phyloP scores from a whole-genome alignment of 2,113 vertebrate genomes.

The Bothrops jararaca region DNA sequence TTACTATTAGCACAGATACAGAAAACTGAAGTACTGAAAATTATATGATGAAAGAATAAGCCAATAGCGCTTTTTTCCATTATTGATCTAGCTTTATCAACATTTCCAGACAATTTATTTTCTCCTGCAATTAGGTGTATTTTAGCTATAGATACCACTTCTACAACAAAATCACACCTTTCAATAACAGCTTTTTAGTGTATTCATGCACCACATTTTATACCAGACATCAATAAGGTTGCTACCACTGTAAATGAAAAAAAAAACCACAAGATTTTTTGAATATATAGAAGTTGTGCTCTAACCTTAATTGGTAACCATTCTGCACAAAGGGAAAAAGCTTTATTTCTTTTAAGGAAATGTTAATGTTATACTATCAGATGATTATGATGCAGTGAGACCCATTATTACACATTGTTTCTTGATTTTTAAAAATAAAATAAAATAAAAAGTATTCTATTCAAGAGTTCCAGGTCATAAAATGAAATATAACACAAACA shows the following conservation, averaged over 20 bases:
- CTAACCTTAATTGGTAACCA: not conserved
- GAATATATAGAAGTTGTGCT: not conserved
- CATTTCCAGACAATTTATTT: not conserved
- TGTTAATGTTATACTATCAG: not conserved
- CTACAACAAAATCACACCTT: not conserved
- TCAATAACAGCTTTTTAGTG: not conserved
- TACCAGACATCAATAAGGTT: not conserved
- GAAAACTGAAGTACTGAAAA: slow-evolving; percentile 52
- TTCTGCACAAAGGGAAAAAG: not conserved
- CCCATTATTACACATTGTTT: not conserved
- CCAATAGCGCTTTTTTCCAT: slow-evolving; percentile 24
- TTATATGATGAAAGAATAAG: not conserved
- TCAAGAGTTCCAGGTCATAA: not conserved
- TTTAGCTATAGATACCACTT: not conserved
- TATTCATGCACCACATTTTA: not conserved
- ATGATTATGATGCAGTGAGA: not conserved
- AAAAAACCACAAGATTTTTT: not conserved
- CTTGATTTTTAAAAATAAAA: not conserved
- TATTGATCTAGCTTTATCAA: slow-evolving; percentile 29
- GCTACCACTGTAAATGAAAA: not conserved
- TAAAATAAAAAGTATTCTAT: not conserved
- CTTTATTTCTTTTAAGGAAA: not conserved
- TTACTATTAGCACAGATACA: slow-evolving; percentile 63
- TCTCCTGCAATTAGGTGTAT: slow-evolving; percentile 8
- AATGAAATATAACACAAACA: not conserved